Conservation (phyloP, 2,888 invertebrate genomes). For the Priocnemis perturbator region DNA sequence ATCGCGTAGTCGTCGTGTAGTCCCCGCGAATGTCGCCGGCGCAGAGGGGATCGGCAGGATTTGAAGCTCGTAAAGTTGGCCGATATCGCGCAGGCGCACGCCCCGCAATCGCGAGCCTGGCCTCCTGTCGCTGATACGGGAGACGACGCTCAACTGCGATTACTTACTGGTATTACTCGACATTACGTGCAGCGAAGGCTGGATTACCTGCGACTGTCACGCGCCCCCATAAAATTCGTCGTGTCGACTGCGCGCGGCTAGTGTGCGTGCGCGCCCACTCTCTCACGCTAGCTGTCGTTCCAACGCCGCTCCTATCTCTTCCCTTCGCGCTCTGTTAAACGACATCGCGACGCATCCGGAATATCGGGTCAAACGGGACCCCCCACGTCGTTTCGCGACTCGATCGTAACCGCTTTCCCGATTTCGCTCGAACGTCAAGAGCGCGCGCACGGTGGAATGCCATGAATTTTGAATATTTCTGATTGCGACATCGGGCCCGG, state of each 20-base stretch:
- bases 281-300: no score
- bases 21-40: neutral
- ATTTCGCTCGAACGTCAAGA: no score
- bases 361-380: neutral
- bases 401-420: no score
- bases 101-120: slow-evolving; percentile 12
- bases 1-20: neutral
- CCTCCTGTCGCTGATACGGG: slow-evolving; percentile 18
- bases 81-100: slow-evolving; percentile 32
- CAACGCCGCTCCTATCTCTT: neutral
- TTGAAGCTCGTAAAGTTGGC: slow-evolving; percentile 48
- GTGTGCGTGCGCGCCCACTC: no score
- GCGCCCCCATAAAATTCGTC: neutral
- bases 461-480: no score
- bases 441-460: no score
- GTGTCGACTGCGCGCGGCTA: neutral
- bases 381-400: no score
- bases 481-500: no score
- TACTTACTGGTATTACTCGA: slow-evolving; percentile 50
- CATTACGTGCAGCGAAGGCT: slow-evolving; percentile 23
- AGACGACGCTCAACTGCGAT: slow-evolving; percentile 38
- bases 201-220: neutral
- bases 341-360: neutral
- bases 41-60: slow-evolving; percentile 36
- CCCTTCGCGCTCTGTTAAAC: neutral